Percentiles rank a stretch among this genome's conserved stretches.
These are phyloP conservation scores for Anoura caudifer DNA, from an alignment of 2,113 vertebrate genomes.

Conservation along the genomic window DNA sequence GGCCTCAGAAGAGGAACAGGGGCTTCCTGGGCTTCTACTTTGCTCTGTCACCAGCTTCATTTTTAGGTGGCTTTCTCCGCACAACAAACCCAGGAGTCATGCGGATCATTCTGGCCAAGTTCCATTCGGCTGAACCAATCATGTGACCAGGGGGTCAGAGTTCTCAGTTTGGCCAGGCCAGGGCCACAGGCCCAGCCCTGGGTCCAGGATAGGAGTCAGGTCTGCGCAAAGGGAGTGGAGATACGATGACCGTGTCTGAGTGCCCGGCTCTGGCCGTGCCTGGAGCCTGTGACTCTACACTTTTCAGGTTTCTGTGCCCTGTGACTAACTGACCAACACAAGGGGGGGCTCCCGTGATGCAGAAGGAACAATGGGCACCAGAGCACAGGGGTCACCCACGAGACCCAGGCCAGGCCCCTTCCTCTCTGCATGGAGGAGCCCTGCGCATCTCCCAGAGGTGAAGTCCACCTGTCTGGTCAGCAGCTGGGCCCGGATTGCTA, in stretches of 20 bases:
- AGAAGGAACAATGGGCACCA: fast-evolving
- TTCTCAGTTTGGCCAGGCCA: not conserved
- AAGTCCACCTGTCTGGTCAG: not conserved
- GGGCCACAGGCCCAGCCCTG: not conserved
- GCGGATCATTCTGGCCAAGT: fast-evolving
- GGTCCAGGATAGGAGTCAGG: not conserved
- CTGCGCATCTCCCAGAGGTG: fast-evolving
- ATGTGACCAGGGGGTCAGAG: not conserved
- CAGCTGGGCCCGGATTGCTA: fast-evolving
- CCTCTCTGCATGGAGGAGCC: not conserved
- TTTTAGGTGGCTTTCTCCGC: not conserved
- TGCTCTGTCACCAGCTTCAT: not conserved
- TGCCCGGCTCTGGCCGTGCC: not conserved
- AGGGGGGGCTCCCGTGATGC: not conserved
- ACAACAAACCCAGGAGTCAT: fast-evolving
- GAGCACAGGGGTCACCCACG: too few relatives aligned
- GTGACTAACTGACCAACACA: not conserved
- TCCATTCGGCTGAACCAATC: not conserved
- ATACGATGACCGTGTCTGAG: not conserved
- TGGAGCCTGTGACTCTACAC: not conserved
- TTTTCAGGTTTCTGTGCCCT: not conserved
- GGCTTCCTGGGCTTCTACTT: not conserved
- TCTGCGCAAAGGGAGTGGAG: not conserved
- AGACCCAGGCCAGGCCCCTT: not conserved
- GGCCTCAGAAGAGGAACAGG: not conserved